A percentile compares a stretch with the other conserved stretches of the same genome.
Conservation (phyloP, 2,113 vertebrate genomes). For the Lichenostomus cassidix region DNA sequence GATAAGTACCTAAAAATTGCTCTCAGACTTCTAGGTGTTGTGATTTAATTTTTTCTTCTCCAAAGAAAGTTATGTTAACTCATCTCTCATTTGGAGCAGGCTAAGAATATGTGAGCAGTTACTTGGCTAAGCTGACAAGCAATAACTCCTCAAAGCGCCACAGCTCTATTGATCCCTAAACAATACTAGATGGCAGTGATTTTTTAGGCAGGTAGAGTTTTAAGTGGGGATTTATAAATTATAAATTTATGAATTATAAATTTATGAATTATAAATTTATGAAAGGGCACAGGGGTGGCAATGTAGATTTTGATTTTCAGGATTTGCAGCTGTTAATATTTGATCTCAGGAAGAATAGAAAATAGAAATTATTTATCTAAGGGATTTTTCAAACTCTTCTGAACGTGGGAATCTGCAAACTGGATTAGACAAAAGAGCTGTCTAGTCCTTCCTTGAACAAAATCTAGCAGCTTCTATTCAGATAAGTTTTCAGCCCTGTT, state of each 20-base stretch:
- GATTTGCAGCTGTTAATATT: neutral
- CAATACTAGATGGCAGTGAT: neutral
- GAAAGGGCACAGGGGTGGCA: neutral
- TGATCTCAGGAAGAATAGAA: neutral
- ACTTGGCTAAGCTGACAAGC: neutral
- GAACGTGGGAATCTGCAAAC: neutral
- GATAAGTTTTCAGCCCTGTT: neutral
- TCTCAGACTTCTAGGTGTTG: neutral
- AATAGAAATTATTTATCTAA: neutral
- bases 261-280: neutral
- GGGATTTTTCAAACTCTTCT: neutral
- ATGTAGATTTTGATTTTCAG: neutral
- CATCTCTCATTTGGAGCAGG: neutral
- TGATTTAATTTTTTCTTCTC: neutral
- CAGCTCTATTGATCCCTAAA: neutral
- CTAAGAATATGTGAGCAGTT: neutral
- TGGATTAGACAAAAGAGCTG: neutral
- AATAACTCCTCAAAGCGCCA: neutral
- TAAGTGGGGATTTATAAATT: neutral
- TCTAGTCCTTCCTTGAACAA: neutral
- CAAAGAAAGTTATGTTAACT: neutral
- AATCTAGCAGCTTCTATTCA: neutral
- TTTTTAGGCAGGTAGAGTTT: neutral
- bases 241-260: neutral
- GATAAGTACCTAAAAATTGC: neutral